Evolutionary conservation across 2,113 vertebrate species (phyloP), one percentile per base, ranked within the genome.

Genomic region (Dolichotis patagonum): DNA sequence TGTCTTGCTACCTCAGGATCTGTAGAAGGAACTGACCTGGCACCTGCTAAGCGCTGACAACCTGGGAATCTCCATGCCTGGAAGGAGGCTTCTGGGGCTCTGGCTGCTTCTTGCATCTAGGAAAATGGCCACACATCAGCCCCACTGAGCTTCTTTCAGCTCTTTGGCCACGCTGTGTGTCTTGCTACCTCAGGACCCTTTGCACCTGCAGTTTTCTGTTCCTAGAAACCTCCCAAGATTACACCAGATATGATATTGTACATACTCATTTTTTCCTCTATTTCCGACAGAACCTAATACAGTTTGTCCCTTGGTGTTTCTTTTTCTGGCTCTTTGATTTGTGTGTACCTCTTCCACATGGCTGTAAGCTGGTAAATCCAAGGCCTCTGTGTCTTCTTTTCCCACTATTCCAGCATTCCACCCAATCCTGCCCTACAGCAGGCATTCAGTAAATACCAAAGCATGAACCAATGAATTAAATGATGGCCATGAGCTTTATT

Each of bases 181-280:
- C 62, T 56, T 56, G 92, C 67, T 87, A 41, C 80, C 95, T 81
- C 87, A 54, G 96, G 84, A 32, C 80, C 46, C 91, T 52, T 20
- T 88, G 73, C 90, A 78, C 7, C 0, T 49, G 60, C 46, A 17
- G 10, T 54, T 88, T n/a, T 54, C 16, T 58, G 82, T 54, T 24
- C 14, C 28, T 38, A 1, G 82, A 94, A 88, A 5, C 52, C 9
- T 60, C 35, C 49, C 46, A 41, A 62, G 24, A 58, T 16, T 38
- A 14, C 0, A 32, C 60, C 12, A 43, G 19, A 35, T 22, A 30
- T 7, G 30, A 83, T 43, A 32, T 49, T 63, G 71, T 65, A 28
- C 65, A n/a, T 78, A 43, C 46, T 8, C 69, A 26, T 4, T 71
- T 38, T 24, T 85, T 60, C 38, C 13, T 83, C 20, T 22, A 56